Evolutionary conservation across 2,888 invertebrate genomes (phyloP).

Genomic region (Eilema caniola): DNA sequence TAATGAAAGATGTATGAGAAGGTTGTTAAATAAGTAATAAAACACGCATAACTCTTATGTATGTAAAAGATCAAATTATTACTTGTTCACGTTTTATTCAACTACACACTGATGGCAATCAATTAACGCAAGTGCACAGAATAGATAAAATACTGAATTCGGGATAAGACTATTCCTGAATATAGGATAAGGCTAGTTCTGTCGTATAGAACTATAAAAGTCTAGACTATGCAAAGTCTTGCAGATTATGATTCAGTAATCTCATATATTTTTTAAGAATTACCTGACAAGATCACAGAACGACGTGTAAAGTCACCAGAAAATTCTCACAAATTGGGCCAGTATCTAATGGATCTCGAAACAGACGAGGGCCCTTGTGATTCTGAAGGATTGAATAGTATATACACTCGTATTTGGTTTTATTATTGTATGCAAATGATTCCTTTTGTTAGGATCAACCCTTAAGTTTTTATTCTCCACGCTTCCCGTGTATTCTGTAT

Average conservation of each 20-base stretch:
- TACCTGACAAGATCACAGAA: too few relatives aligned
- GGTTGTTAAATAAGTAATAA: conserved; percentile 56
- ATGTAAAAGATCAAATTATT: conserved; percentile 39
- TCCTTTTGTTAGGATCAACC: background rate
- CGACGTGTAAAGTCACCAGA: conserved; percentile 39
- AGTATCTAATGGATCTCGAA: conserved; percentile 71
- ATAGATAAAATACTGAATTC: too few relatives aligned
- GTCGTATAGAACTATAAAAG: too few relatives aligned
- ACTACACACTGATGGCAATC: background rate
- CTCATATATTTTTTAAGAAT: conserved; percentile 62
- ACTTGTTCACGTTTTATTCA: conserved; percentile 16
- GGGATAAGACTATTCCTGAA: too few relatives aligned
- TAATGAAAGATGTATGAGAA: too few relatives aligned
- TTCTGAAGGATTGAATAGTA: conserved; percentile 51
- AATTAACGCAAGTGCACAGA: too few relatives aligned
- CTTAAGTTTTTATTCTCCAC: background rate
- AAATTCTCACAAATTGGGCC: conserved; percentile 65
- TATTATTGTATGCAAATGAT: background rate
- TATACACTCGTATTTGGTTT: conserved; percentile 5
- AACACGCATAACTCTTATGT: conserved; percentile 46
- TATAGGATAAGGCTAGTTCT: too few relatives aligned
- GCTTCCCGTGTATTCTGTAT: background rate
- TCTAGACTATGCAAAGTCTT: too few relatives aligned
- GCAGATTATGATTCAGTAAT: conserved; percentile 52
- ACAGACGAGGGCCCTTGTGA: conserved; percentile 57